Evolutionary conservation across 2,888 invertebrate species (phyloP), one percentile per base, ranked within the genome.

Genomic region (Galerucella pusilla): DNA sequence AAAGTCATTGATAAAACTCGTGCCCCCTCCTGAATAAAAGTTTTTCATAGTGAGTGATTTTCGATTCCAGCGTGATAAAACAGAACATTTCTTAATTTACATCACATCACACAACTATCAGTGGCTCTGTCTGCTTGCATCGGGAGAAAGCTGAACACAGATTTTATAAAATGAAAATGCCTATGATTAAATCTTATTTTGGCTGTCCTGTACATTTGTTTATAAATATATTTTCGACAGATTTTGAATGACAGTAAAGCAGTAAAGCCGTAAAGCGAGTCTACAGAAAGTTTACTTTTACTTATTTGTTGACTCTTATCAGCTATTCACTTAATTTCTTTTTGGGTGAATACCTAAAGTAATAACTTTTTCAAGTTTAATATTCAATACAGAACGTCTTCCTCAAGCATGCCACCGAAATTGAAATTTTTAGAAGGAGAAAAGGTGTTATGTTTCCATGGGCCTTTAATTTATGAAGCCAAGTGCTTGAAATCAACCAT

Each of bases 381-480:
- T 45, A 11, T 16, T 65, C 42, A 11, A 12, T 57, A 68, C 57
- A 68, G 12, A 54, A 65, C 54, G 45, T 68, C 57, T 68, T 54
- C 59, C 28, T 45, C 16, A 64, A 74, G 75, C 76, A 85, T 85
- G 85, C 85, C 85, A 35, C 85, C 85, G 16, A 85, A 85, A 79
- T 79, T 83, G 68, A 85, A 85, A 80, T 85, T 85, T 77, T 76
- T 83, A 7, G 85, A 85, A 77, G 85, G 95, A 75, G 96, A 96
- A 88, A 95, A 94, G 86, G 97, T 98, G 10, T 88, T 98, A 45
- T 98, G 98, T 88, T 98, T 97, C 86, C 98, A 98, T 88, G 98
- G 98, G 0, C 97, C 97, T 3, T 90, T 98, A 45, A 94, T 98
- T 81, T 98, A 98, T 87, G 98, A 98, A 90, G 98, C 97, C 54